phyloP scores from a whole-genome alignment of 2,888 invertebrate genomes.

The Drosophila subquinaria region DNA sequence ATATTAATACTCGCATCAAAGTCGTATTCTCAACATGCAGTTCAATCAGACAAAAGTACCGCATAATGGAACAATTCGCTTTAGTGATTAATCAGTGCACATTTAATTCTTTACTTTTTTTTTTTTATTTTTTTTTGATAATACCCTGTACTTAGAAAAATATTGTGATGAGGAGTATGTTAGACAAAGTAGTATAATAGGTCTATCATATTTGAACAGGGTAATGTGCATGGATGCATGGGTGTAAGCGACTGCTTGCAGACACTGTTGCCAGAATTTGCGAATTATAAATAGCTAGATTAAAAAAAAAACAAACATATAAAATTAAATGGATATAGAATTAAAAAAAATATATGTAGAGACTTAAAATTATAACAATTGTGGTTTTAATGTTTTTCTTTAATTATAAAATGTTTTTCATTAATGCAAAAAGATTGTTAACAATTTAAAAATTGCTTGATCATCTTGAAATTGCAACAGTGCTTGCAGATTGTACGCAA shows the following conservation, averaged over 20 bases:
- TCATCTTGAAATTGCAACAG: too few species aligned
- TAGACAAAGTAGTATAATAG: too few species aligned
- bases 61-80: constrained; percentile 23
- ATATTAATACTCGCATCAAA: constrained; percentile 1
- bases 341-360: not conserved
- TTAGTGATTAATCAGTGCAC: constrained; percentile 29
- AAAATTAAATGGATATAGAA: not conserved
- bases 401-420: not conserved
- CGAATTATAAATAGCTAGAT: not conserved
- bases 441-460: not conserved
- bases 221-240: too few species aligned
- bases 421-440: not conserved
- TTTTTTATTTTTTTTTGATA: not conserved
- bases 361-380: not conserved
- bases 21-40: not conserved
- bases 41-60: constrained; percentile 10
- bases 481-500: too few species aligned
- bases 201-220: too few species aligned
- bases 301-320: not conserved
- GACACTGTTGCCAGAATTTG: not conserved
- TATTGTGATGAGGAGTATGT: not conserved
- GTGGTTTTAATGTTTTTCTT: not conserved
- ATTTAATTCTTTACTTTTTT: constrained; percentile 3
- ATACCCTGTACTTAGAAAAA: constrained; percentile 9
- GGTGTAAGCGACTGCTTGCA: too few species aligned